phyloP scores from a whole-genome alignment of 92 coral and sea anemone species.

The Umimayanthus chanpuru region DNA sequence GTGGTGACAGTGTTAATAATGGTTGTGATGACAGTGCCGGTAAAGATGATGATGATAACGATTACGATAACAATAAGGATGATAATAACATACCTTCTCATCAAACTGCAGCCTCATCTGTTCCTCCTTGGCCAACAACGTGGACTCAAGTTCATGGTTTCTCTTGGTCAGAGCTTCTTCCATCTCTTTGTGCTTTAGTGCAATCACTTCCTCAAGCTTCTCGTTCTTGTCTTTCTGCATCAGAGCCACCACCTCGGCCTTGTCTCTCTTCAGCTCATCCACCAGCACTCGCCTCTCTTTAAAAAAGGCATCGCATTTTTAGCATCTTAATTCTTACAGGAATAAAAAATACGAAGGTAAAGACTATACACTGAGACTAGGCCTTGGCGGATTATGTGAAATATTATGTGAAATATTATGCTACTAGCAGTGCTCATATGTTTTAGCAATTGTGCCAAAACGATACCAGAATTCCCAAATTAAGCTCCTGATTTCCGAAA shows the following conservation, averaged over 20 bases:
- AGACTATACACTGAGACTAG: not conserved
- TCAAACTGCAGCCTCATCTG: constrained; percentile 76
- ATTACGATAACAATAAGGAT: not conserved
- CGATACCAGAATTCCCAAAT: too few species aligned
- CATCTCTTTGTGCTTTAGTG: constrained; percentile 79
- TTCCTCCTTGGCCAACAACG: constrained; percentile 82
- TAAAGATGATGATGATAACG: not conserved
- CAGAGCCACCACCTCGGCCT: constrained; percentile 95
- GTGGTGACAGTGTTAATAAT: not conserved
- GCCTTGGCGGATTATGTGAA: too few species aligned
- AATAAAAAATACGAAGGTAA: not conserved
- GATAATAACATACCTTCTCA: constrained; percentile 68
- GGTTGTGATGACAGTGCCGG: not conserved
- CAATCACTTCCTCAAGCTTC: constrained; percentile 74
- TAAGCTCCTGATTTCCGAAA: too few species aligned
- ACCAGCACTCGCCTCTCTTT: constrained; percentile 73
- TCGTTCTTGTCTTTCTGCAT: constrained; percentile 89
- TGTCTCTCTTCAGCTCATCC: constrained; percentile 88
- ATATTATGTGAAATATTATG: too few species aligned
- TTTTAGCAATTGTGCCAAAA: too few species aligned
- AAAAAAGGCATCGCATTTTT: not conserved
- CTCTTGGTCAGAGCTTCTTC: constrained; percentile 77
- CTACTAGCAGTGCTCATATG: too few species aligned
- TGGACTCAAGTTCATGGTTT: constrained; percentile 72
- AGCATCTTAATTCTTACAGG: not conserved